Base-by-base conservation (phyloP, 2,888 invertebrate genomes). In the Pomacea canaliculata region DNA sequence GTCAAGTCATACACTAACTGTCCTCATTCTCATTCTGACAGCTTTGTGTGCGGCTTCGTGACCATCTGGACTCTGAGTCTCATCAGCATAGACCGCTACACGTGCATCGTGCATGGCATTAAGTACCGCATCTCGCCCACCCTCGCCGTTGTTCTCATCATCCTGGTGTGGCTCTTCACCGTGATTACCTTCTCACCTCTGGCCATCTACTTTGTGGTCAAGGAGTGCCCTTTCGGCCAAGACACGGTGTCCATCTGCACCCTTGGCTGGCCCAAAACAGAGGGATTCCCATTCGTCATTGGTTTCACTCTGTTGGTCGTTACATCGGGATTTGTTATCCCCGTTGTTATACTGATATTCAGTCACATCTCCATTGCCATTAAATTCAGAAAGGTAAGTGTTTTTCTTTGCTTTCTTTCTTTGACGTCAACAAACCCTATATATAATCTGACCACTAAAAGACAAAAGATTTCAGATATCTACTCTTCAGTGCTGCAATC, bases 11-110 rank as follows among this genome's bases (percentile, higher is more conserved):
- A 37, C 37, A 5, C 37, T 37, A 37, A 37, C 37, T 5, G 5
- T 5, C 37, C 37, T 37, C 5, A 37, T 5, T 46, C 27, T 68
- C 1, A 1, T 68, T 37, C 2, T 12, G n/a, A 1, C 69, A 77
- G 84, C 74, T 83, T 83, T 37, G 82, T 84, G 16, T 85, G 85
- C 68, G 84, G 81, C 8, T 78, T 81, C 63, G 84, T 84, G 13
- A 83, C 83, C 76, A 83, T 86, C 23, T 87, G 87, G 86, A 87
- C 85, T 0, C 85, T 87, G 86, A 82, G 85, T 0, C 77, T 82
- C 23, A 86, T 87, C 18, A 85, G 86, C 69, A 78, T 85, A 10
- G 87, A 87, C 75, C 79, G 86, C 66, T 85, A 84, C 71, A 72
- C 83, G 1, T 84, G 84, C 51, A 86, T 85, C 51, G 83, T 84